Percentiles rank a stretch among this genome's conserved stretches.
These are phyloP conservation scores for Lophura nycthemera DNA, from an alignment of 2,113 vertebrate species.

Conservation along the genomic window DNA sequence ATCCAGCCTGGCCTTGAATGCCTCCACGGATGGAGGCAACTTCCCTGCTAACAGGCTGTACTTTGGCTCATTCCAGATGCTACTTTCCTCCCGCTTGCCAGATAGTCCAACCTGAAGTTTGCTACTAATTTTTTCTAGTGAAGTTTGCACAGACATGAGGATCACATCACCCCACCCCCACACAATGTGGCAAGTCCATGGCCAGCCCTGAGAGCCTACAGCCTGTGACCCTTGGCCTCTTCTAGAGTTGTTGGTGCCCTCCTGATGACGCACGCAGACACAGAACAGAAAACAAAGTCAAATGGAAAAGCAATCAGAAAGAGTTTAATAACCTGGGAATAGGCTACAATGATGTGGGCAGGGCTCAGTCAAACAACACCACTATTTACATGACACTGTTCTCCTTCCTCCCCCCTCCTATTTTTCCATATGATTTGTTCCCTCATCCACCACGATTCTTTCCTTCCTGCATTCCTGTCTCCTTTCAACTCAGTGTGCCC, in stretches of 20 bases:
- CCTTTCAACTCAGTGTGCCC: neutral
- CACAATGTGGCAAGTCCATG: accelerated
- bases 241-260: neutral
- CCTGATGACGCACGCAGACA: accelerated
- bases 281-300: neutral
- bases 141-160: accelerated
- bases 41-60: neutral
- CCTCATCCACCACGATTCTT: too few relatives aligned
- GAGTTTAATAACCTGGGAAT: neutral
- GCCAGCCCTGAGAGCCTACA: neutral
- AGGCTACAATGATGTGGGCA: neutral
- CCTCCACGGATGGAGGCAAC: too few relatives aligned
- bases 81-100: neutral
- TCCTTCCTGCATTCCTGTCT: neutral
- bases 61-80: neutral
- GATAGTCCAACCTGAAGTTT: neutral
- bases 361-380: neutral
- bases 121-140: neutral
- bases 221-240: accelerated
- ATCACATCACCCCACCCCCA: neutral
- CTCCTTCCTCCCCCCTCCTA: neutral
- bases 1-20: too few relatives aligned
- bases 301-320: neutral
- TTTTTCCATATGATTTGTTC: neutral
- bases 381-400: neutral